Base-by-base conservation (phyloP, 1,140 invertebrate genomes). In the Drosophila dunni region DNA sequence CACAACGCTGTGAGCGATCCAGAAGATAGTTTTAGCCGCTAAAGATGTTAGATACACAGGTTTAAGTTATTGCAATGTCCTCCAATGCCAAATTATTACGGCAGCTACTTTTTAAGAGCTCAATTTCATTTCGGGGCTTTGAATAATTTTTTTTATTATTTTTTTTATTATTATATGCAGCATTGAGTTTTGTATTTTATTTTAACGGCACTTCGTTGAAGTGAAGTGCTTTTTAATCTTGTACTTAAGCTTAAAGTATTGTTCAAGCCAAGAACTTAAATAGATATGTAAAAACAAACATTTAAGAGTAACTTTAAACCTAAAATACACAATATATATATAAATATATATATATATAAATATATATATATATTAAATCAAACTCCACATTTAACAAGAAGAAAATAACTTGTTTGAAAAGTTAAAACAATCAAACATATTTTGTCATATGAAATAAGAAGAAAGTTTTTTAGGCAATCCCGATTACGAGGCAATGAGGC, bases 1-100 rank as follows among this genome's bases (percentile, higher is more conserved):
- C 45, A 83, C 62, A 34, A 83, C 54, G 13, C 79, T 88, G 74
- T 88, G 83, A 88, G 65, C 50, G 17, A 34, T 13, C 20, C 17
- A 58, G 15, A 48, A 24, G 13, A 56, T 64, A 20, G 33, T 8
- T 24, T 42, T 34, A 33, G 45, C 34, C 7, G 17, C 7, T 11
- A 42, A 50, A 24, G 48, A 53, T 33, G 11, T 15, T 40, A 29
- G 24, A 24, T n/a, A 15, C 8, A 56, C 50, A 63, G 60, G 13
- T 36, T 13, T 70, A 70, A 62, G 34, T 63, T 71, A 71, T 71
- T 64, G 20, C 42, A 34, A 71, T 65, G 69, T 65, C 69, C 64
- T 40, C 64, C 50, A 74, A 54, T 66, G 70, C 57, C 65, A 61
- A 68, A 17, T n/a, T 45, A 4, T n/a, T 45, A 4, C 17, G 69